Base-by-base conservation (phyloP, 2,113 vertebrate species). In the Channa maculata region DNA sequence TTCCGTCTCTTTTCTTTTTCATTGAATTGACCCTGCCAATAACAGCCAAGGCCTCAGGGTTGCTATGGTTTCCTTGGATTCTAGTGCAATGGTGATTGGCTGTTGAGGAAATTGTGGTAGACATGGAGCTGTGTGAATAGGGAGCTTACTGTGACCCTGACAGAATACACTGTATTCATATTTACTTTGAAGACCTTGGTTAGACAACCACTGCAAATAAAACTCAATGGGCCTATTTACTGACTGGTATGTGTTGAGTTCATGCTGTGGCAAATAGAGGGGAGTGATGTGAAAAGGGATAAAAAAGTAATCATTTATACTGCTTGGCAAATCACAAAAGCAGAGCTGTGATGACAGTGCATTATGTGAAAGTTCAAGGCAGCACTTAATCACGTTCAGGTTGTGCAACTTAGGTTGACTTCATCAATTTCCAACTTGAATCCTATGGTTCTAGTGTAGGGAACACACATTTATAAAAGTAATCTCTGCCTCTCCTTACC, bases 31-130 rank as follows among this genome's bases (percentile, higher is more conserved):
- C 83, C 72, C 74, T 83, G 86, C 84, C 86, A 91, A 83, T 86
- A 84, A 86, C 77, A 84, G 71, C 70, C 91, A 89, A 87, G 83
- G 89, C 86, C 75, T 78, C 43, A 13, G 24, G 33, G 92, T 93
- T 93, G 90, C 92, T 76, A 93, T 92, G 92, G 91, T 87, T 91
- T 67, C 86, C 52, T 69, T 75, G 83, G 80, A 87, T 89, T 83
- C 83, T 78, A 65, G 64, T 57, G 75, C 59, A 38, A 46, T 74
- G 53, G 73, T 87, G 88, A 91, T 92, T 91, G 85, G 90, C 79
- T 88, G 79, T 77, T 67, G 77, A 80, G 83, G 84, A 85, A 77
- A 85, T 71, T 75, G 80, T 79, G 69, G 62, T 75, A 73, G 85
- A 79, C 76, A 45, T 46, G 59, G 41, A 77, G 50, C 67, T 34